Base-by-base conservation (phyloP, 2,113 vertebrate species). In the Plotosus lineatus region DNA sequence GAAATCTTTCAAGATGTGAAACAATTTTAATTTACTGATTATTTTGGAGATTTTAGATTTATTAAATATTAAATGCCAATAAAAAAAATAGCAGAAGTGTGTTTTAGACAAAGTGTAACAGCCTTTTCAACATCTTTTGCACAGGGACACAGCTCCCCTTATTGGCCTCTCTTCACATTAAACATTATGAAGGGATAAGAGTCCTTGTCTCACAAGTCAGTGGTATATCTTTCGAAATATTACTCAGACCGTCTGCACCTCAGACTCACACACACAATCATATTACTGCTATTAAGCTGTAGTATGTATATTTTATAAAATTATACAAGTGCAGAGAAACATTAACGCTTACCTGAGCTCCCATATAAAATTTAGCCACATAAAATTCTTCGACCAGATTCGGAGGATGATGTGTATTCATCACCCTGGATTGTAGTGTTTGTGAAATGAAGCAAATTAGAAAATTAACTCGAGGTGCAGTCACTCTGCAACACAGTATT, bases 151-250 rank as follows among this genome's bases (percentile, higher is more conserved):
- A 77, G 40, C 75, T 28, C 56, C 75, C 4, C 58, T 33, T 48
- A 33, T 10, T 63, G 75, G 75, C 40, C 42, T 48, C 9, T 36
- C 21, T 61, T n/a, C 46, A 12, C 55, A 77, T 48, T 46, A 48
- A 44, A 23, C 10, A 46, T 3, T 4, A 17, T 42, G n/a, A 5
- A 1, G 10, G 36, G 2, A 40, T 10, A 56, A 75, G 23, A 23
- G n/a, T 12, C 33, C 33, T 38, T 1, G 2, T 21, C 6, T 23
- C 3, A 10, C 21, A 33, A 19, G 71, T 38, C 33, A 17, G 10
- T 75, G 50, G 15, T 74, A 38, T 38, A 55, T 75, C 21, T 55
- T 75, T 75, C 23, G 36, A 75, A 26, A 40, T 55, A 55, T 74
- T 36, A 74, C 19, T 75, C 33, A 58, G 33, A 56, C 53, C 7